Percentiles rank a stretch among this genome's conserved stretches.
Conservation (phyloP, 2,797 vertebrate genomes). For the Phrynocephalus vlangalii region DNA sequence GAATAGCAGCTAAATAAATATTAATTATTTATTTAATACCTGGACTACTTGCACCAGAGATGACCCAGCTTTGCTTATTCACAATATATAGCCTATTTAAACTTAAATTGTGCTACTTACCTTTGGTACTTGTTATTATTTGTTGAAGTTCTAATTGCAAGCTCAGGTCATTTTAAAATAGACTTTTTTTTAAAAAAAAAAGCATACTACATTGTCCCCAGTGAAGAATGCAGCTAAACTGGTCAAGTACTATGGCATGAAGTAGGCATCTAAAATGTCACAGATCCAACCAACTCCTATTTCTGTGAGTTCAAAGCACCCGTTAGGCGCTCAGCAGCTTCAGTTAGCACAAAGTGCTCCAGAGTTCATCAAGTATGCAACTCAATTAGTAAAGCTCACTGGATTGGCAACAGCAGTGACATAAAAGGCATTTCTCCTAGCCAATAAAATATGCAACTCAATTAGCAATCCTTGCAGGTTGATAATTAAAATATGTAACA, state of each 20-base stretch:
- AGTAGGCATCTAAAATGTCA: slow-evolving; percentile 4
- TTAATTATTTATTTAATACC: not conserved
- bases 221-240: not conserved
- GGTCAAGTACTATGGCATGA: accelerated
- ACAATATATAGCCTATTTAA: not conserved
- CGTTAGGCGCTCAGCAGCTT: not conserved
- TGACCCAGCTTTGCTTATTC: not conserved
- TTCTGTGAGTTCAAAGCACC: slow-evolving; percentile 16
- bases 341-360: slow-evolving; percentile 57
- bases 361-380: slow-evolving; percentile 52
- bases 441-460: slow-evolving; percentile 63
- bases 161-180: accelerated
- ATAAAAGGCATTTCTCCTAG: slow-evolving; percentile 60
- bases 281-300: not conserved
- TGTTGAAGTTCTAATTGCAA: not conserved
- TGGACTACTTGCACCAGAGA: not conserved
- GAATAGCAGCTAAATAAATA: not conserved
- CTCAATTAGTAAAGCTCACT: slow-evolving; percentile 64
- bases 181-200: not conserved
- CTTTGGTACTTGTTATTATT: slow-evolving; percentile 17
- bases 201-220: not conserved
- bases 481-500: slow-evolving; percentile 63
- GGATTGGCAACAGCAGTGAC: slow-evolving; percentile 23
- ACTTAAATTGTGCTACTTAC: not conserved
- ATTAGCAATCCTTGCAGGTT: slow-evolving; percentile 55